A percentile compares a stretch with the other conserved stretches of the same genome.
Conservation (phyloP, 2,888 invertebrate species). For the Eristalis intricaria region DNA sequence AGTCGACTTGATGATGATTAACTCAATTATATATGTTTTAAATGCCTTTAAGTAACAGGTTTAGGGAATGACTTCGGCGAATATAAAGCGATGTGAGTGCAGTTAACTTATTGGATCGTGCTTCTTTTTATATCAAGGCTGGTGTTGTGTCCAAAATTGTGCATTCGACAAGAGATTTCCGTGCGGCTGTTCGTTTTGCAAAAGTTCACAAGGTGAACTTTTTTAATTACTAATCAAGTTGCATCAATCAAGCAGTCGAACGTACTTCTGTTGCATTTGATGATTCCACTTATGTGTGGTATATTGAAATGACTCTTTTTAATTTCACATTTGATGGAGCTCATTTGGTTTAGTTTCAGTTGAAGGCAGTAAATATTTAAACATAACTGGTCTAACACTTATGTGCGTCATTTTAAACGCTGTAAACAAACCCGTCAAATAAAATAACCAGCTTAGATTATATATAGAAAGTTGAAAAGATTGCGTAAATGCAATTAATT, state of each 20-base stretch:
- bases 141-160: background rate
- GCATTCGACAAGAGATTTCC: background rate
- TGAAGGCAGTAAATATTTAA: too few relatives aligned
- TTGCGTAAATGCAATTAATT: background rate
- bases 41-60: constrained; percentile 14
- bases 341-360: too few relatives aligned
- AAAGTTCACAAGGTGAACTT: background rate
- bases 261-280: too few relatives aligned
- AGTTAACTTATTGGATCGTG: background rate
- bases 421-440: background rate
- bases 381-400: too few relatives aligned
- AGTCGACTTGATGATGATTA: background rate
- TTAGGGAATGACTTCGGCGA: background rate
- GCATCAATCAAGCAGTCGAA: too few relatives aligned
- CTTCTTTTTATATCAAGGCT: background rate
- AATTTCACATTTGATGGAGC: too few relatives aligned
- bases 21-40: constrained; percentile 7
- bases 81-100: background rate
- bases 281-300: too few relatives aligned
- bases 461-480: background rate
- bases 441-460: background rate
- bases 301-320: background rate
- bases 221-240: background rate
- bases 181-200: background rate
- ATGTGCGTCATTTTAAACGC: too few relatives aligned